Conservation (phyloP, 2,888 invertebrate genomes). For the Perithous albicinctus region DNA sequence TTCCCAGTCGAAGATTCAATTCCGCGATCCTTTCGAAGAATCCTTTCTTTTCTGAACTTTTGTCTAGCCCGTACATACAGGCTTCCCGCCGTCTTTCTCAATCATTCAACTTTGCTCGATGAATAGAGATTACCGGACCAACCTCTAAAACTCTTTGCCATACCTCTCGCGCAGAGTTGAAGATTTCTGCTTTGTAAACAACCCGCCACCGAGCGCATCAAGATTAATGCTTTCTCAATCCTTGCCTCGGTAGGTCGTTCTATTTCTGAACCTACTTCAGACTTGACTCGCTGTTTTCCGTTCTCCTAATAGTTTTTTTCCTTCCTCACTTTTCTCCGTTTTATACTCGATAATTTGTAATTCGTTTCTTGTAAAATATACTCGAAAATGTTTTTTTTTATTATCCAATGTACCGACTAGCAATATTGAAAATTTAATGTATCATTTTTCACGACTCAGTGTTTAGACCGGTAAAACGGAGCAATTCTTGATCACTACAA, state of each 20-base stretch:
- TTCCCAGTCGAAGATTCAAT: slow-evolving; percentile 46
- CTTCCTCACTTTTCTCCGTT: slow-evolving; percentile 10
- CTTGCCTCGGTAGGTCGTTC: slow-evolving; percentile 39
- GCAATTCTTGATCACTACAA: background rate
- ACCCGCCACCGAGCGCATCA: slow-evolving; percentile 55
- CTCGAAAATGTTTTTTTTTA: slow-evolving; percentile 60
- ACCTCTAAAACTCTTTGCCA: slow-evolving; percentile 52
- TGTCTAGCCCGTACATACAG: slow-evolving; percentile 27
- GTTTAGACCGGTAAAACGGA: background rate
- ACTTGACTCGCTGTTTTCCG: slow-evolving; percentile 12
- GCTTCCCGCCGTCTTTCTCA: slow-evolving; percentile 44
- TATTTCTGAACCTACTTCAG: slow-evolving; percentile 30
- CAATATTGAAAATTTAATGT: slow-evolving; percentile 49
- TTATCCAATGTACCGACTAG: slow-evolving; percentile 13
- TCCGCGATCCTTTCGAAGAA: slow-evolving; percentile 35
- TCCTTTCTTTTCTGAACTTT: slow-evolving; percentile 41
- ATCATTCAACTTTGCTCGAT: slow-evolving; percentile 64
- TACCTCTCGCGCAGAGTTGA: slow-evolving; percentile 53
- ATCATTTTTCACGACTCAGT: background rate
- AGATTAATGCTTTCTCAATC: slow-evolving; percentile 62
- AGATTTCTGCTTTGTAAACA: slow-evolving; percentile 64
- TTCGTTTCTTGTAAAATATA: slow-evolving; percentile 47
- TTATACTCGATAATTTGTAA: slow-evolving; percentile 42
- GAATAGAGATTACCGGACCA: slow-evolving; percentile 63
- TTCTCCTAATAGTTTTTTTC: background rate